Evolutionary conservation across 2,797 vertebrate genomes (phyloP).

Genomic region (Florisuga fusca): DNA sequence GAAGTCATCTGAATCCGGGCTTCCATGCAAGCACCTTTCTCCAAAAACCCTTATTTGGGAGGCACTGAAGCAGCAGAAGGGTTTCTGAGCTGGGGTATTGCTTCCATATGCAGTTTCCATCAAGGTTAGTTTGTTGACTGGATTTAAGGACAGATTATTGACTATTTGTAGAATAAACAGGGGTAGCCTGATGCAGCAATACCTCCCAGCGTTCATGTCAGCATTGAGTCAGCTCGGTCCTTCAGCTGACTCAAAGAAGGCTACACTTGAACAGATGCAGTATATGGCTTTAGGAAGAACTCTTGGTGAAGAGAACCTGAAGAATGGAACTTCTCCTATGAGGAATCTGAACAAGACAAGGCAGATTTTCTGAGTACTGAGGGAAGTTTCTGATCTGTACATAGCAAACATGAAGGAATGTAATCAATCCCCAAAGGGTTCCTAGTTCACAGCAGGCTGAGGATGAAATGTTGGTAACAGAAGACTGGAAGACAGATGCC

Average conservation of each 20-base stretch:
- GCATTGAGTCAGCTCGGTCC: not conserved
- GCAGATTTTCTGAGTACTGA: not conserved
- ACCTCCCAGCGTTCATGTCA: fast-evolving
- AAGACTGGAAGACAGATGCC: not conserved
- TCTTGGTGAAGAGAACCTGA: not conserved
- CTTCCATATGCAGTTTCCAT: not conserved
- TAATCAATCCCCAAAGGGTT: not conserved
- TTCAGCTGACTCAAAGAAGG: not conserved
- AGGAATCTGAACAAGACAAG: not conserved
- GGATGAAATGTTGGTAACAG: not conserved
- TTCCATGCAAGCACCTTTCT: not conserved
- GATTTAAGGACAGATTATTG: not conserved
- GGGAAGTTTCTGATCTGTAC: not conserved
- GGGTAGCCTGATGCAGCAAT: not conserved
- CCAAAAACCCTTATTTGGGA: not conserved
- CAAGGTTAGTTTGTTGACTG: not conserved
- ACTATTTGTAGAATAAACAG: not conserved
- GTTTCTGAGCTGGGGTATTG: not conserved
- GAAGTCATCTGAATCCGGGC: not conserved
- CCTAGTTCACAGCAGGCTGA: not conserved
- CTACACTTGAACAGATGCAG: not conserved
- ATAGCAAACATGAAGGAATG: not conserved
- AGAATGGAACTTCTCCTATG: not conserved
- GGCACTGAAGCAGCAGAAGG: not conserved
- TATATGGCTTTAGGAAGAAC: not conserved